Percentiles rank a stretch among this genome's conserved stretches.
phyloP scores from a whole-genome alignment of 2,888 invertebrate species.

The Drosophila histrio region DNA sequence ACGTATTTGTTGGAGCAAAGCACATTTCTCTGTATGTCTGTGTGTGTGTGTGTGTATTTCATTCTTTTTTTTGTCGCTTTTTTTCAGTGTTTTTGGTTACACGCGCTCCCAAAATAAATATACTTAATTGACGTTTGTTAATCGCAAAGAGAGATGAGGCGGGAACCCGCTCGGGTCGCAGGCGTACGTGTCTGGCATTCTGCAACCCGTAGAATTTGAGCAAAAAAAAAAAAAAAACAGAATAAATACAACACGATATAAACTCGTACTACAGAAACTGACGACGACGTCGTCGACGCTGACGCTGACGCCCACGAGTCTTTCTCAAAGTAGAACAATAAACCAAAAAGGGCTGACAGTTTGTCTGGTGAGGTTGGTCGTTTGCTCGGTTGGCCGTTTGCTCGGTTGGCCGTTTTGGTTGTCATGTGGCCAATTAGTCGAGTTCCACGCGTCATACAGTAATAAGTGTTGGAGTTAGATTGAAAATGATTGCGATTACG shows the following conservation, averaged over 20 bases:
- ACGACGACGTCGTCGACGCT: conserved; percentile 8
- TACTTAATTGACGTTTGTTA: conserved; percentile 78
- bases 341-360: conserved; percentile 69
- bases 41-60: background rate
- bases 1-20: conserved; percentile 28
- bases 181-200: conserved; percentile 21
- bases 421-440: conserved; percentile 50
- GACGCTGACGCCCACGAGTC: conserved; percentile 49
- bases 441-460: conserved; percentile 5
- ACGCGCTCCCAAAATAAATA: conserved; percentile 75
- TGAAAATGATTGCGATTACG: conserved; percentile 6
- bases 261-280: background rate
- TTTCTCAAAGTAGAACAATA: conserved; percentile 54
- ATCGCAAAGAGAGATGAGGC: conserved; percentile 52
- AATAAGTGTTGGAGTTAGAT: background rate
- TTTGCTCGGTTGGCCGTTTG: background rate
- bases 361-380: conserved; percentile 51
- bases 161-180: conserved; percentile 9
- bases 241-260: conserved; percentile 6
- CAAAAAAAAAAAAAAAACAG: conserved; percentile 6
- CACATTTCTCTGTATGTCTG: conserved; percentile 5
- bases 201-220: conserved; percentile 45
- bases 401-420: conserved; percentile 1
- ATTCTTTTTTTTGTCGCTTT: background rate
- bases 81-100: conserved; percentile 45